Conservation (phyloP, 2,888 invertebrate species). For the Eupithecia subfuscata region DNA sequence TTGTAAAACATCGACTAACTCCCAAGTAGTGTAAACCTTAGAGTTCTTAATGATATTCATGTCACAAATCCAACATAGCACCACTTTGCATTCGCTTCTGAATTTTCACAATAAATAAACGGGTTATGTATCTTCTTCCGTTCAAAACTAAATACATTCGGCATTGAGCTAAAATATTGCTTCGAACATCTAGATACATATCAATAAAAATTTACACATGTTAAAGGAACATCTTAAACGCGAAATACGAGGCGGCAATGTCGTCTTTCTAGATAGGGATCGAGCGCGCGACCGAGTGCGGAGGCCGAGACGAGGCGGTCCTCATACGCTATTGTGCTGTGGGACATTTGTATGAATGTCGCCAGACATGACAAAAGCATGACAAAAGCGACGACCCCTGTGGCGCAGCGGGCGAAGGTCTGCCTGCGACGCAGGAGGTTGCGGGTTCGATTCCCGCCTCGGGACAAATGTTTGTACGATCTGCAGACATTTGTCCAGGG, state of each 20-base stretch:
- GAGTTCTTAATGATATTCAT: slow-evolving; percentile 33
- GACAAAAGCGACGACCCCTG: too few species aligned
- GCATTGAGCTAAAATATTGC: slow-evolving; percentile 41
- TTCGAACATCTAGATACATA: slow-evolving; percentile 44
- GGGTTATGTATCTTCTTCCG: slow-evolving; percentile 23
- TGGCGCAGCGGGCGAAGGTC: too few species aligned
- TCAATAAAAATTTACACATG: slow-evolving; percentile 53
- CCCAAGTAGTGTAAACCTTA: slow-evolving; percentile 38
- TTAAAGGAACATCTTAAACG: slow-evolving; percentile 52
- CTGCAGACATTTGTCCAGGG: too few species aligned
- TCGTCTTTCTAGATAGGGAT: slow-evolving; percentile 55
- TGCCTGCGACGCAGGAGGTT: too few species aligned
- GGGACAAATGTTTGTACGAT: too few species aligned
- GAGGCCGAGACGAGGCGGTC: slow-evolving; percentile 42
- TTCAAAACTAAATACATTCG: slow-evolving; percentile 37
- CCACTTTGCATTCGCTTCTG: slow-evolving; percentile 18
- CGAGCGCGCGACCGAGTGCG: slow-evolving; percentile 49
- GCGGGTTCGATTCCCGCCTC: too few species aligned
- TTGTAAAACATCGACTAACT: slow-evolving; percentile 54
- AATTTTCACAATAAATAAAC: slow-evolving; percentile 27
- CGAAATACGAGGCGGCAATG: slow-evolving; percentile 50
- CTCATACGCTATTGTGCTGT: slow-evolving; percentile 50
- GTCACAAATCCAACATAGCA: slow-evolving; percentile 24
- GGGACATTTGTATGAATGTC: slow-evolving; percentile 52
- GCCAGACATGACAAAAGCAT: slow-evolving; percentile 54